A percentile compares a stretch with the other conserved stretches of the same genome.
phyloP scores from a whole-genome alignment of 2,888 invertebrate species.

The Scrobipalpa atriplicella region DNA sequence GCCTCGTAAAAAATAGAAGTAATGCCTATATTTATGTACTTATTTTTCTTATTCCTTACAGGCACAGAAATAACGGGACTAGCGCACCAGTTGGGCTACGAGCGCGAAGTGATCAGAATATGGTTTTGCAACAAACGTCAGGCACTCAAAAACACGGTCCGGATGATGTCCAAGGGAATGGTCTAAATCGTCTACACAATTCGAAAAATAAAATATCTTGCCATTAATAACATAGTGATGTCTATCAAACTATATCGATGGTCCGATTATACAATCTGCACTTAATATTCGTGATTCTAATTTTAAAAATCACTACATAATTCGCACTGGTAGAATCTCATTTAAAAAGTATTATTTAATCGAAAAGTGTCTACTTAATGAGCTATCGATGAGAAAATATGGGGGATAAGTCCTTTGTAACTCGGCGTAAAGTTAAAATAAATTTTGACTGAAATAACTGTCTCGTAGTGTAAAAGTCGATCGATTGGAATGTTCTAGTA shows the following conservation, averaged over 20 bases:
- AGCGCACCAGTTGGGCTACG: conserved; percentile 97
- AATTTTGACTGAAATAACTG: conserved; percentile 80
- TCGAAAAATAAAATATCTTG: conserved; percentile 23
- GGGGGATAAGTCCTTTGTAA: conserved; percentile 43
- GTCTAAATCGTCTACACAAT: conserved; percentile 73
- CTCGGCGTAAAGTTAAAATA: conserved; percentile 65
- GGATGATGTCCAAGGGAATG: conserved; percentile 96
- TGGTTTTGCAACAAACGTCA: conserved; percentile 99
- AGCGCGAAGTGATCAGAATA: conserved; percentile 98
- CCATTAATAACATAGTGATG: conserved; percentile 44
- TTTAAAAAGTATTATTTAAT: conserved; percentile 39
- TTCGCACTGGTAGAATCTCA: conserved; percentile 61
- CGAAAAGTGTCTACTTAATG: conserved; percentile 11
- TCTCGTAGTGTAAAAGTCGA: conserved; percentile 78
- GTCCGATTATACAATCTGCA: conserved; percentile 55
- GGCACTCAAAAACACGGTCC: conserved; percentile 98
- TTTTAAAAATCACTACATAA: conserved; percentile 51
- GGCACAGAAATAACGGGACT: conserved; percentile 98
- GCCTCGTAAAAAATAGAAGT: neutral
- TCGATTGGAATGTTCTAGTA: conserved; percentile 72
- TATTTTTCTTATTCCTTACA: conserved; percentile 63
- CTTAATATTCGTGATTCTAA: conserved; percentile 52
- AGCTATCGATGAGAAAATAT: conserved; percentile 28
- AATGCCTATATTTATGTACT: neutral
- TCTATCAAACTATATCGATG: conserved; percentile 47